phyloP scores from a whole-genome alignment of 2,888 invertebrate species.

The Monochamus alternatus region DNA sequence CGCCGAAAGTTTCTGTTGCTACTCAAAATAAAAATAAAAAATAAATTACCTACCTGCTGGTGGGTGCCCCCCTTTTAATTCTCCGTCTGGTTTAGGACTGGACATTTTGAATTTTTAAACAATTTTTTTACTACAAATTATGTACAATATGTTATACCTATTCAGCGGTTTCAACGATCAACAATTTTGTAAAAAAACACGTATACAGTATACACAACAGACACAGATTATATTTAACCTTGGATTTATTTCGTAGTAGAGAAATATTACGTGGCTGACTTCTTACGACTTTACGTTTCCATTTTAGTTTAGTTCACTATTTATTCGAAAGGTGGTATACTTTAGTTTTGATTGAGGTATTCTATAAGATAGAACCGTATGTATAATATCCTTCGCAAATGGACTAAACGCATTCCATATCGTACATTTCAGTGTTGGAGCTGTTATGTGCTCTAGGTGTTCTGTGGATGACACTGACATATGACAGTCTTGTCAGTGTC shows the following conservation, averaged over 20 bases:
- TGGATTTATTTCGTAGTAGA: constrained; percentile 15
- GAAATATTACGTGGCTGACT: constrained; percentile 12
- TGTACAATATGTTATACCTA: constrained; percentile 46
- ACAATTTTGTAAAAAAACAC: constrained; percentile 42
- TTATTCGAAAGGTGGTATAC: too few species aligned
- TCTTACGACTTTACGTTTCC: not conserved
- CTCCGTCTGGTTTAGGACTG: constrained; percentile 76
- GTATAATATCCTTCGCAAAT: too few species aligned
- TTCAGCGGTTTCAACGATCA: not conserved
- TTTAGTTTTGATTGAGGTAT: too few species aligned
- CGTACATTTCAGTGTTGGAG: too few species aligned
- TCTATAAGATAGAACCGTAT: too few species aligned
- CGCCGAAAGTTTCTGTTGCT: not conserved
- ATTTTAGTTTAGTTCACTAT: too few species aligned
- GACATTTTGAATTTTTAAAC: constrained; percentile 69
- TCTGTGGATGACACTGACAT: too few species aligned
- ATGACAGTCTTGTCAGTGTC: too few species aligned
- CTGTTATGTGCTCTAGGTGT: too few species aligned
- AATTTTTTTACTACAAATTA: constrained; percentile 25
- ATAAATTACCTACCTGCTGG: constrained; percentile 83
- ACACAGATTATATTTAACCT: not conserved
- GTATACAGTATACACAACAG: constrained; percentile 40
- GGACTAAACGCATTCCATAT: too few species aligned
- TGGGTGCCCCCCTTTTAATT: constrained; percentile 90
- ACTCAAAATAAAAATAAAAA: constrained; percentile 14